Base-by-base conservation (phyloP, 2,888 invertebrate genomes). In the Icerya purchasi region DNA sequence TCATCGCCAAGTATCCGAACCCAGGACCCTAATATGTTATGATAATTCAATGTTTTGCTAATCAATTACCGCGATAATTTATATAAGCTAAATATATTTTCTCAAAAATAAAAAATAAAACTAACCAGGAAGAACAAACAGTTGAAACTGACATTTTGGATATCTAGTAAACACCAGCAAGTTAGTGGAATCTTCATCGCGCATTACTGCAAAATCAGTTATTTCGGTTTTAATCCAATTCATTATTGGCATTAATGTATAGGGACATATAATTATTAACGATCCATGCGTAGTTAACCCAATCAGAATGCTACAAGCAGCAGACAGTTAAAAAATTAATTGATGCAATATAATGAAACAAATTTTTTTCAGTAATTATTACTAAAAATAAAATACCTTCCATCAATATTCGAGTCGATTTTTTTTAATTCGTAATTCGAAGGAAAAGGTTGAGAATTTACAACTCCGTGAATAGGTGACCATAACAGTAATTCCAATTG, bases 251-350 rank as follows among this genome's bases (percentile, higher is more conserved):
- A 64, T 21, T 53, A 66, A 58, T 19, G 68, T 67, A 56, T 64
- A 64, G 51, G 66, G 62, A 58, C 68, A 68, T 1, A 68, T 61
- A 10, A 65, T 56, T 50, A 68, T 60, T 19, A 69, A 61, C 19
- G 64, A 54, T 57, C 67, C 66, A 50, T 63, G 58, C 14, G 59
- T 53, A 53, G 65, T 63, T 23, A 69, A 63, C 3, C 66, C 66
- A 51, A 67, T 61, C 1, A 61, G 20, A n/a, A 63, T 57, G 55
- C 64, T 65, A 22, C n/a, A n/a, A n/a, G n/a, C n/a, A n/a, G n/a
- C n/a, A n/a, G n/a, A n/a, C n/a, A n/a, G n/a, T n/a, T n/a, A n/a
- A n/a, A n/a, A n/a, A n/a, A n/a, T n/a, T n/a, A n/a, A n/a, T n/a
- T n/a, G n/a, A n/a, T n/a, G n/a, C n/a, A n/a, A n/a, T n/a, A n/a